Evolutionary conservation across 2,888 invertebrate species (phyloP), one percentile per base, ranked within the genome.

Genomic region (Neoascia interrupta): DNA sequence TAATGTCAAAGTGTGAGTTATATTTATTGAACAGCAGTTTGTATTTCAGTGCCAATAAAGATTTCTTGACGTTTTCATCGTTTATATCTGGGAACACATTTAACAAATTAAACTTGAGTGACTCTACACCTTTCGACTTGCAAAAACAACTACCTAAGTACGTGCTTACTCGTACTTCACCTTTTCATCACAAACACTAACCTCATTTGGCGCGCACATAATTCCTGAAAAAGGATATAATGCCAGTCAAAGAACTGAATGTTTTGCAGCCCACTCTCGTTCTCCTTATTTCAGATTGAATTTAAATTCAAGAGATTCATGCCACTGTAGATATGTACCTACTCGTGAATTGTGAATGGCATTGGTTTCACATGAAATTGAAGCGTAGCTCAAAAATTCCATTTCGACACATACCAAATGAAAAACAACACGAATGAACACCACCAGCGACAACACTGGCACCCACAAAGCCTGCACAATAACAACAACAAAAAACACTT

Each of bases 231-330:
- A 34, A 43, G 43, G 34, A 45, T 45, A 11, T n/a, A 10, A 0
- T 34, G 5, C n/a, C 18, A 18, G 37, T 10, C 47, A 26, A n/a
- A n/a, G n/a, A n/a, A n/a, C n/a, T n/a, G n/a, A n/a, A n/a, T 37
- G 5, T 26, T 10, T n/a, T 18, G 8, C 26, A 26, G 5, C 5
- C n/a, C 8, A 10, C 6, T 21, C 53, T 8, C n/a, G n/a, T n/a
- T n/a, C n/a, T n/a, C n/a, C 11, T 39, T 23, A 39, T 47, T 69
- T 21, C 16, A 34, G 34, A 31, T 56, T 64, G 58, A 43, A 66
- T 79, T 72, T 66, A 72, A 61, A 79, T 79, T 66, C 76, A 79
- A 72, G 64, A 70, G 72, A 61, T 72, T 79, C 60, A 54, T 43
- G 10, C 41, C 37, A n/a, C n/a, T n/a, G n/a, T n/a, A n/a, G n/a